phyloP scores from a whole-genome alignment of 2,888 invertebrate species.

The Metacarcinus magister region DNA sequence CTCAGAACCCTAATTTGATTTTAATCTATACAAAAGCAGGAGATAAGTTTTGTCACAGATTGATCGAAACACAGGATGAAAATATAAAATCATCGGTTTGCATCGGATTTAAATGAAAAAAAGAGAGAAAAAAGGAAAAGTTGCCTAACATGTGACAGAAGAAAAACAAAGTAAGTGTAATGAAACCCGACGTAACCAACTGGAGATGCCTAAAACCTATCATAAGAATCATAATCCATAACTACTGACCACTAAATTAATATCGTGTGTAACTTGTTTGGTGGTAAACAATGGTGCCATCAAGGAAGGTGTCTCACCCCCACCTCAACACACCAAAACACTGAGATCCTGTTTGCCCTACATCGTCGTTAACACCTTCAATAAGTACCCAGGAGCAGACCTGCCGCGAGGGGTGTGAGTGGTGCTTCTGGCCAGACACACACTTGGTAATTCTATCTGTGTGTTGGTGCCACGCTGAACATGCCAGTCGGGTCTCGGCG shows the following conservation, averaged over 20 bases:
- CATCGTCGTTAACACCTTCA: neutral
- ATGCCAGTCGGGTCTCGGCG: neutral
- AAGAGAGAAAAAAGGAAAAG: neutral
- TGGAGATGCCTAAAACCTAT: neutral
- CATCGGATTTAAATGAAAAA: neutral
- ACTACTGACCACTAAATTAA: neutral
- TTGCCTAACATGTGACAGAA: neutral
- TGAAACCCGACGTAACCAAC: neutral
- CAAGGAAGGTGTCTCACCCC: neutral
- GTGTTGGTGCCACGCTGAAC: neutral
- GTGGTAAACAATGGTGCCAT: neutral
- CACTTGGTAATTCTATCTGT: conserved; percentile 2
- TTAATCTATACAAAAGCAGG: neutral
- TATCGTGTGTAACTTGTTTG: neutral
- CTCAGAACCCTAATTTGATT: neutral
- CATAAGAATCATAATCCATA: neutral
- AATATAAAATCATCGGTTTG: neutral
- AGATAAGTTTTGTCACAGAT: neutral
- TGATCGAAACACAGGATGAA: neutral
- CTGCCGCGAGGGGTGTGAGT: conserved; percentile 2
- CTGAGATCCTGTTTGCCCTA: neutral
- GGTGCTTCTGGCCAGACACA: conserved; percentile 17
- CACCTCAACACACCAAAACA: neutral
- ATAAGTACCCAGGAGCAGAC: neutral
- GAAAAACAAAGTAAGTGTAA: neutral